Evolutionary conservation across 2,113 vertebrate genomes (phyloP), one percentile per base, ranked within the genome.

Genomic region (Tympanuchus pallidicinctus): DNA sequence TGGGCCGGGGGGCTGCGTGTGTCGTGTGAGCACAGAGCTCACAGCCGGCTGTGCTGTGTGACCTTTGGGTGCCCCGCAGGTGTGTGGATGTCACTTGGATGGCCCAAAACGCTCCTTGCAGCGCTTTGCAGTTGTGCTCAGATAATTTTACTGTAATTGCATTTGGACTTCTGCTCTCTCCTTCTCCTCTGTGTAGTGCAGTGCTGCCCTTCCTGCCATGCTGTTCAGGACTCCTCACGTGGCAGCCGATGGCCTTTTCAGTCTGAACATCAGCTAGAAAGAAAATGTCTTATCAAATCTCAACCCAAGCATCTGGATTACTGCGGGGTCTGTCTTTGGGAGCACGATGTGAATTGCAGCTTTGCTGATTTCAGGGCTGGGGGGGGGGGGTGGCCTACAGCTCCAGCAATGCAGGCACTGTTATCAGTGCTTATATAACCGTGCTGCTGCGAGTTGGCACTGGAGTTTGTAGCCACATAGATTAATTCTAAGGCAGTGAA

Each of bases 401-500:
- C 67, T 87, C 72, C 34, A 11, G 88, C 66, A 77, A 42, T 5
- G 24, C 85, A 94, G 87, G 57, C 82, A 0, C 17, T 60, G 85
- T 60, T 89, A 1, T 64, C 11, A 0, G 72, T 83, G 60, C 72
- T 95, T 96, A 92, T 32, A 1, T 96, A 95, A 96, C 40, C 0
- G 57, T 64, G 76, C 95, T 78, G 93, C 93, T 92, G 89, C 24
- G 13, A 94, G 94, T 90, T 86, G 91, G 50, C 57, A 86, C 61
- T 20, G 38, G 96, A 96, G 93, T 94, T 96, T 2, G 0, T 40
- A 75, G 92, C 80, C 57, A 65, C 7, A 24, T 27, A 83, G 88
- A 86, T 96, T 91, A 95, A 94, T 86, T 92, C 69, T 83, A 42
- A 94, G 80, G 82, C 89, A 89, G 64, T 84, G 88, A 54, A 93